Base-by-base conservation (phyloP, 64 coral and sea anemone species). In the Hydrozoanthus tunicans region DNA sequence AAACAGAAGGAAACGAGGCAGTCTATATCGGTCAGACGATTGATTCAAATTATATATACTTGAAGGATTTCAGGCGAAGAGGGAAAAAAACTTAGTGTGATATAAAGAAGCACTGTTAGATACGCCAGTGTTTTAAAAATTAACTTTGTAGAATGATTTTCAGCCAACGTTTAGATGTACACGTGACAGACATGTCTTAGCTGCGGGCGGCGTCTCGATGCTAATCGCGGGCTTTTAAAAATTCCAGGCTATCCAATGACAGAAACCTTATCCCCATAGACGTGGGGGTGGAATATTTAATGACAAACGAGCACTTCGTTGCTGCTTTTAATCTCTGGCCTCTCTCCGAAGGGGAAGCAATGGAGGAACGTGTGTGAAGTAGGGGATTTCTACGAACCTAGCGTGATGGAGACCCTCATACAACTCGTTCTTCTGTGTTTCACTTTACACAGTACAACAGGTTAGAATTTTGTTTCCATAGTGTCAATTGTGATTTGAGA, bases 241-340 rank as follows among this genome's bases (percentile, higher is more conserved):
- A 82, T 82, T 82, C 61, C 80, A 66, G 58, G 32, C 80, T 82
- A 82, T 82, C 80, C 27, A 27, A 82, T 82, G 61, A 82, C 80
- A 52, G 80, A 82, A 82, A 82, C 52, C 26, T 61, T 17, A 82
- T 66, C 61, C 6, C 80, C 17, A 15, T 11, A 82, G 61, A 82
- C 80, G 59, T 43, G 32, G 12, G 65, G 62, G 26, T 82, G 59
- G 80, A 11, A 60, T 82, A 82, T 82, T 82, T 82, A 82, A 82
- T 58, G 59, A 82, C 12, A 82, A 61, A 53, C 80, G 3, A 51
- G 60, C 27, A 51, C 26, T 82, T 65, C 9, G 11, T 82, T 13
- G 12, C 12, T 65, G 10, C 80, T 81, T 4, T 51, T 14, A 52
- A 82, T 82, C 60, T 15, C 11, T 82, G 80, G 20, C 27, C 14